Base-by-base conservation (phyloP, 2,113 vertebrate genomes). In the Pluvianellus socialis region DNA sequence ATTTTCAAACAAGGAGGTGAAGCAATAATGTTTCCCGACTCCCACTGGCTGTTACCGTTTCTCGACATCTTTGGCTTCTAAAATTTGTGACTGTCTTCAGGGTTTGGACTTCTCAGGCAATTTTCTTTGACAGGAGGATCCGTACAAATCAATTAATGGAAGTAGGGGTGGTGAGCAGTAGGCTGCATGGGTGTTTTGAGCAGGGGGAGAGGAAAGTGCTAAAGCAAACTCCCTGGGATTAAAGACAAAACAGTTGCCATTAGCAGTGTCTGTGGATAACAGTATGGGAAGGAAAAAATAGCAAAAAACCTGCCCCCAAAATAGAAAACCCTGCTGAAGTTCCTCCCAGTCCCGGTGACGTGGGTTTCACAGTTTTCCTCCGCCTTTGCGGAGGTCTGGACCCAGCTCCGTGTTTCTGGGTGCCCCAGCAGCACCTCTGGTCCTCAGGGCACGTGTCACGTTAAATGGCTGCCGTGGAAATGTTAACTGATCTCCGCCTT, bases 1-100 rank as follows among this genome's bases (percentile, higher is more conserved):
- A 97, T 97, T 98, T 98, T 94, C 91, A 90, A 93, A 84, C 94
- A 94, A 93, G 84, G 61, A 82, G 65, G 33, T 4, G n/a, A 88
- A 95, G 92, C 21, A 71, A 15, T 97, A 95, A 92, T 4, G 28
- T 76, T 96, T 95, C 66, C 72, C 0, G 44, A 56, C 86, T 72
- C 88, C 77, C 75, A 67, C 88, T 84, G 86, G 79, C 94, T 82
- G 65, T 92, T 66, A 44, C 40, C 30, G 8, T 92, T 97, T 83
- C 59, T 44, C 2, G 0, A 62, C 94, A 88, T 49, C 62, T 56
- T 80, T 12, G 16, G 59, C 79, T 96, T 95, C 76, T 79, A 27
- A 35, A 28, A 71, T 56, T 52, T 68, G 63, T 18, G 45, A 11
- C 91, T 45, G 9, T 77, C 79, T 75, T 95, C 91, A 73, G 71